Evolutionary conservation across 2,797 vertebrate genomes (phyloP).

Genomic region (Enteromius radiatus): DNA sequence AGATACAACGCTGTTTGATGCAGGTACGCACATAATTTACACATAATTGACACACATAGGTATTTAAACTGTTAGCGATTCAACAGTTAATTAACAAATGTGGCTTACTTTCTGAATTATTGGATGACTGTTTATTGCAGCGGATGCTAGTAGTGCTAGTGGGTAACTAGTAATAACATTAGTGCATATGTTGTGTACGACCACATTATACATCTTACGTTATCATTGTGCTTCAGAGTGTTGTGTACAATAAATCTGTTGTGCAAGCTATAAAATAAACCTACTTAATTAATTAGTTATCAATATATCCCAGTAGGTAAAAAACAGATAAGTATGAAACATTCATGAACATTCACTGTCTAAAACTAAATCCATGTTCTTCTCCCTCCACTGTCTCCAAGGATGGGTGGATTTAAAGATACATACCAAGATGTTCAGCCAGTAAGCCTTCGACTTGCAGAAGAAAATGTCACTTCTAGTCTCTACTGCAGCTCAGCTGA

Average conservation of each 20-base stretch:
- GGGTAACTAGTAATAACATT: background rate
- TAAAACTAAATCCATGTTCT: background rate
- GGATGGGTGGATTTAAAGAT: constrained; percentile 55
- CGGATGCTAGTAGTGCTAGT: background rate
- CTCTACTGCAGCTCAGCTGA: constrained; percentile 68
- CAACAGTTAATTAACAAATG: background rate
- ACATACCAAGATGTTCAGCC: constrained; percentile 59
- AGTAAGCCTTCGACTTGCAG: constrained; percentile 57
- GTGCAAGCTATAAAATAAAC: background rate
- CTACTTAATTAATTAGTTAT: background rate
- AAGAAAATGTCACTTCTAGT: constrained; percentile 61
- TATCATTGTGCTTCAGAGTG: background rate
- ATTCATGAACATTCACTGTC: background rate
- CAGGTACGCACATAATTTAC: constrained; percentile 7
- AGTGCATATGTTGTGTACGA: background rate
- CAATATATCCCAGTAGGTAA: background rate
- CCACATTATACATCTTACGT: too few relatives aligned
- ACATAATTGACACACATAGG: background rate
- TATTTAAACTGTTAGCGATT: background rate
- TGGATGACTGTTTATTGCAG: background rate
- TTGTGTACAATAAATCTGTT: background rate
- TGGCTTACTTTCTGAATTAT: background rate
- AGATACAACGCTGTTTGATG: background rate
- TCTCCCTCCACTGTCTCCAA: background rate
- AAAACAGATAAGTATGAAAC: background rate